phyloP scores from a whole-genome alignment of 2,888 invertebrate genomes.

The Eutolmus rufibarbis region DNA sequence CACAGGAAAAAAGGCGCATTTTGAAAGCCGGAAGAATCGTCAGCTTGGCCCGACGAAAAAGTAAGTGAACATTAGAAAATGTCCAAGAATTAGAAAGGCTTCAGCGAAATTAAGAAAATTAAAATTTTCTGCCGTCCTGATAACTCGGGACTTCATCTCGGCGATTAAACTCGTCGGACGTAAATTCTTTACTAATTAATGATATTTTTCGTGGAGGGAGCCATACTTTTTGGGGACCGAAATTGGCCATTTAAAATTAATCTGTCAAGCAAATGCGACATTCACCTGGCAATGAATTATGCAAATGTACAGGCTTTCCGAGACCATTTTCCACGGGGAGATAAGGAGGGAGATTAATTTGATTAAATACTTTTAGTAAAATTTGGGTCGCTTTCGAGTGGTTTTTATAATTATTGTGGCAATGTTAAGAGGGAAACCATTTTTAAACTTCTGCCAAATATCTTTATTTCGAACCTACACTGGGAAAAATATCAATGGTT shows the following conservation, averaged over 20 bases:
- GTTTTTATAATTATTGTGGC: neutral
- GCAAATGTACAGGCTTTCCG: neutral
- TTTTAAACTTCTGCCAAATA: neutral
- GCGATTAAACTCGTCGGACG: neutral
- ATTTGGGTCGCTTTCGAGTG: neutral
- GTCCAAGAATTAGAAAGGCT: slow-evolving; percentile 13
- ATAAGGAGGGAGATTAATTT: neutral
- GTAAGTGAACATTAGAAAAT: neutral
- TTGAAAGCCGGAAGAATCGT: neutral
- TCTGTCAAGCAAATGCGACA: neutral
- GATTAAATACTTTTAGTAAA: neutral
- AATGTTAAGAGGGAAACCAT: neutral
- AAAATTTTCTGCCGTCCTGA: neutral
- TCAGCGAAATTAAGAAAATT: slow-evolving; percentile 33
- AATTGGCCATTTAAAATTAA: neutral
- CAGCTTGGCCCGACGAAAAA: neutral
- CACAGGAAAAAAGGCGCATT: neutral
- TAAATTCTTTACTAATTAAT: slow-evolving; percentile 15
- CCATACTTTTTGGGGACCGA: neutral
- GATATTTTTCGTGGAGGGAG: slow-evolving; percentile 1
- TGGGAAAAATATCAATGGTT: no score
- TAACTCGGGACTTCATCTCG: neutral
- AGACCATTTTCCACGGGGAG: neutral
- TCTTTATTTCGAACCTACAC: no score
- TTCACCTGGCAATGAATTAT: neutral